phyloP scores from a whole-genome alignment of 2,113 vertebrate genomes.

The Tragelaphus imberbis region DNA sequence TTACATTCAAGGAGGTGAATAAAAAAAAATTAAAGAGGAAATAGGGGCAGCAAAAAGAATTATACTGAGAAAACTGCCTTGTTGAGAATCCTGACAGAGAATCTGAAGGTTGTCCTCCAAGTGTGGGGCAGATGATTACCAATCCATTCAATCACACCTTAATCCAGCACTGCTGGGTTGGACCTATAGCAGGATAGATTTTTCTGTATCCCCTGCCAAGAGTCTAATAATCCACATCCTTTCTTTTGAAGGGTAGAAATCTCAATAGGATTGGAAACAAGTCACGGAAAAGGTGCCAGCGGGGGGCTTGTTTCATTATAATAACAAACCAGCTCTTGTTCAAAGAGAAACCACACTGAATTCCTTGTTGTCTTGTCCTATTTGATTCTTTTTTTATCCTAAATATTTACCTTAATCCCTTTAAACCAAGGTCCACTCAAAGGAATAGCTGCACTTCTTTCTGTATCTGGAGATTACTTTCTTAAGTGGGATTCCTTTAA shows the following conservation, averaged over 20 bases:
- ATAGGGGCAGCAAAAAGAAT: not conserved
- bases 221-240: slow-evolving; percentile 68
- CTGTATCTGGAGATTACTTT: slow-evolving; percentile 4
- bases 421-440: slow-evolving; percentile 53
- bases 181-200: slow-evolving; percentile 67
- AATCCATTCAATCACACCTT: slow-evolving; percentile 62
- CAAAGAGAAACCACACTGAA: slow-evolving; percentile 42
- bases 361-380: slow-evolving; percentile 52
- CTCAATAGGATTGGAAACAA: slow-evolving; percentile 70
- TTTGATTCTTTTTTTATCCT: slow-evolving; percentile 56
- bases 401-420: slow-evolving; percentile 71
- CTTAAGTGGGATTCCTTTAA: slow-evolving; percentile 14
- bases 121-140: slow-evolving; percentile 35
- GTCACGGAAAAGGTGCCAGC: slow-evolving; percentile 54
- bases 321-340: slow-evolving; percentile 64
- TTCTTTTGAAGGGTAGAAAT: slow-evolving; percentile 70
- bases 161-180: slow-evolving; percentile 62
- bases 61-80: not conserved
- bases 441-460: slow-evolving; percentile 39
- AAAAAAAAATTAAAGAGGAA: not conserved
- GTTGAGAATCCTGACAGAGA: not conserved
- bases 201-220: slow-evolving; percentile 63
- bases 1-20: not conserved
- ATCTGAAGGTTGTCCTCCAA: not conserved
- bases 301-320: slow-evolving; percentile 61